These are phyloP conservation scores for human DNA, from an alignment of 2,113 vertebrate genomes.

Conservation along the genomic window DNA sequence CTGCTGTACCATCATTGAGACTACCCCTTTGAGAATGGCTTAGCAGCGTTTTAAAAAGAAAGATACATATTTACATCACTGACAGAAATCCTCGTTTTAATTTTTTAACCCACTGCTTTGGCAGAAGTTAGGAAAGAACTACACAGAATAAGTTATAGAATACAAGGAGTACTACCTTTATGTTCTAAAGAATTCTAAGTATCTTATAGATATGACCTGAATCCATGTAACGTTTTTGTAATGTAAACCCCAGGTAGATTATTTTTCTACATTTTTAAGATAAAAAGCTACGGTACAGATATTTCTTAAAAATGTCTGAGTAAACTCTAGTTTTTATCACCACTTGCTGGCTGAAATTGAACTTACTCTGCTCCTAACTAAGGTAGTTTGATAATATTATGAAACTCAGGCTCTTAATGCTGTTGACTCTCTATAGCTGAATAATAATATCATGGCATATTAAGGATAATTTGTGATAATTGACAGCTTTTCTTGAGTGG, in stretches of 20 bases:
- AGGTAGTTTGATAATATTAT: background rate
- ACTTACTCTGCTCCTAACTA: background rate
- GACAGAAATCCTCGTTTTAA: background rate
- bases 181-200: background rate
- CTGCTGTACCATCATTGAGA: background rate
- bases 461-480: constrained; percentile 34
- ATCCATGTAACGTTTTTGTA: background rate
- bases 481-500: constrained; percentile 52
- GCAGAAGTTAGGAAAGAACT: background rate
- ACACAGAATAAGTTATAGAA: background rate
- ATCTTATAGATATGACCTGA: background rate
- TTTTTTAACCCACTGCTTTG: background rate
- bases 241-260: background rate
- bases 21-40: background rate
- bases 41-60: background rate
- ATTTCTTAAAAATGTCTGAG: background rate
- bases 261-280: background rate
- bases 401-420: background rate
- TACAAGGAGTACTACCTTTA: background rate
- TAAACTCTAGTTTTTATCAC: background rate
- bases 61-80: background rate
- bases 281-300: background rate
- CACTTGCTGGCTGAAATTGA: background rate
- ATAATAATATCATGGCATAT: constrained; percentile 18
- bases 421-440: constrained; percentile 11